Evolutionary conservation across 2,113 vertebrate genomes (phyloP), one percentile per base, ranked within the genome.

Genomic region (Ptilorrhoa leucosticta): DNA sequence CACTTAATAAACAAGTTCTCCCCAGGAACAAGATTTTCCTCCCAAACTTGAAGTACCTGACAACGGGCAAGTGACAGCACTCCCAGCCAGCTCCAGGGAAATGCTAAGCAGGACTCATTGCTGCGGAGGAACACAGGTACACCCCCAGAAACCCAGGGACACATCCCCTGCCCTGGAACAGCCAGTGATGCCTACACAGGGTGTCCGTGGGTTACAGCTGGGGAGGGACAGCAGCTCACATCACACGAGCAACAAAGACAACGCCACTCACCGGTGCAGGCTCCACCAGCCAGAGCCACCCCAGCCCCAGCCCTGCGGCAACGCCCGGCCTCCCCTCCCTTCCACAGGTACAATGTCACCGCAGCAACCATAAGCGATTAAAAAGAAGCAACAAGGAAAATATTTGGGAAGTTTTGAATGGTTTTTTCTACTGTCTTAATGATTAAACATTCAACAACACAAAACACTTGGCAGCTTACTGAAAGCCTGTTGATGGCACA

Each of bases 381-480:
- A 81, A 86, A 86, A 47, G 27, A 53, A 70, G 60, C 68, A 78
- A 72, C 11, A 54, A 48, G 35, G 51, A 83, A 95, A 96, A 92
- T 30, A 94, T 18, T 63, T 8, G 2, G 26, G 15, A 90, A 92
- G 69, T 87, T 89, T 15, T 57, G 9, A 93, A 76, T 69, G n/a
- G 4, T 76, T 88, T 80, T 81, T 23, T 33, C 26, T 83, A 60
- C 76, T 26, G 40, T 72, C 93, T 84, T 75, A 92, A 89, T 68
- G 83, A 96, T 92, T 90, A 94, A 89, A 92, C 35, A 53, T 69
- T 83, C 92, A 86, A 78, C 66, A 87, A 56, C 56, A 94, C 71
- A 93, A 90, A 93, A 90, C 83, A 93, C 90, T 87, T 88, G 86
- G 90, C 86, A 92, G 86, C 81, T 93, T 92, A 92, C 61, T 69